Evolutionary conservation across 1,140 invertebrate species (phyloP).

Genomic region (Chymomyza costata): DNA sequence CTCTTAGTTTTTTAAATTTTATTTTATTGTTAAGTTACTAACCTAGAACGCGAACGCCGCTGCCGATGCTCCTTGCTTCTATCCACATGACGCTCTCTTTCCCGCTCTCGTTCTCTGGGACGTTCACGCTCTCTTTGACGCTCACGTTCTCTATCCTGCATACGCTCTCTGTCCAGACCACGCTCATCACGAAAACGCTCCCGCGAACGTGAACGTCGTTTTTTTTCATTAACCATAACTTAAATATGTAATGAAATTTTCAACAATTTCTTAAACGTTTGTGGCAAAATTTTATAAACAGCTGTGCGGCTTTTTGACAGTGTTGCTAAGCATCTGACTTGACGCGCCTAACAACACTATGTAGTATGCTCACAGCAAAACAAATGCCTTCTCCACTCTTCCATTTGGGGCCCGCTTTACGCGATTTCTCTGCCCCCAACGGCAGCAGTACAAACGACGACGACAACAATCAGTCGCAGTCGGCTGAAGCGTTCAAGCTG

Average conservation of each 20-base stretch:
- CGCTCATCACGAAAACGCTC: slow-evolving; percentile 72
- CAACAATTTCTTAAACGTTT: slow-evolving; percentile 26
- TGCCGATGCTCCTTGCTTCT: slow-evolving; percentile 58
- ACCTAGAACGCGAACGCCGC: slow-evolving; percentile 64
- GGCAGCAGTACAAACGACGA: slow-evolving; percentile 8
- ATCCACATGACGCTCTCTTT: slow-evolving; percentile 26
- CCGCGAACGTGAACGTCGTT: slow-evolving; percentile 76
- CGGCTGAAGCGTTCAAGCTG: slow-evolving; percentile 25
- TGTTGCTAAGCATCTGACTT: slow-evolving; percentile 12
- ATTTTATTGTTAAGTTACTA: background rate
- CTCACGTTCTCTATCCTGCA: slow-evolving; percentile 36
- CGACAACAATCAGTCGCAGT: too few species aligned
- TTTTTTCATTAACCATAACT: slow-evolving; percentile 77
- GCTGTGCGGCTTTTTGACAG: slow-evolving; percentile 4
- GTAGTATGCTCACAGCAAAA: slow-evolving; percentile 2
- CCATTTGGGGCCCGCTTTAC: slow-evolving; percentile 22
- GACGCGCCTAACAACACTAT: too few species aligned
- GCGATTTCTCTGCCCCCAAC: slow-evolving; percentile 38
- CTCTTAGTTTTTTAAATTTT: background rate
- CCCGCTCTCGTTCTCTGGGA: slow-evolving; percentile 52
- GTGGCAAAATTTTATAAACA: slow-evolving; percentile 24
- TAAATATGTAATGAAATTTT: slow-evolving; percentile 3
- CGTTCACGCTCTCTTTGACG: slow-evolving; percentile 41
- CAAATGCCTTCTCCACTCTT: too few species aligned
- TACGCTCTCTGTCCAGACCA: background rate